These are phyloP conservation scores for Amblyjoppa fuscipennis DNA, from an alignment of 2,888 invertebrate species.

Conservation along the genomic window DNA sequence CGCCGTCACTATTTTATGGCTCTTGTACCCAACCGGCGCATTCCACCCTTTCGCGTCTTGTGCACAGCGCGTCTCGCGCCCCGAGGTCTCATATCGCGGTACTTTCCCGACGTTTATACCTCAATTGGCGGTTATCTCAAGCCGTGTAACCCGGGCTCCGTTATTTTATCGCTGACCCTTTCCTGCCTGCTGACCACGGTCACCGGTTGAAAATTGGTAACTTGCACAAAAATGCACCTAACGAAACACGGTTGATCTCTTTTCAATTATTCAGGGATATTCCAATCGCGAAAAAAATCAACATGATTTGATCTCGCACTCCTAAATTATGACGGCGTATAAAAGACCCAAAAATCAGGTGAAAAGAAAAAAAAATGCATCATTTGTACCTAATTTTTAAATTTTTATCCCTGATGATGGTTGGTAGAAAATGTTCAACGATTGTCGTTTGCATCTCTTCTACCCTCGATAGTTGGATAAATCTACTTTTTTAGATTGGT, in stretches of 20 bases:
- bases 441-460: background rate
- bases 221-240: too few relatives aligned
- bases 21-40: conserved; percentile 12
- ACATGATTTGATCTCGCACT: too few relatives aligned
- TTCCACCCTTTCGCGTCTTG: conserved; percentile 14
- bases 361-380: too few relatives aligned
- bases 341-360: too few relatives aligned
- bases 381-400: too few relatives aligned
- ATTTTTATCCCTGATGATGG: too few relatives aligned
- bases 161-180: background rate
- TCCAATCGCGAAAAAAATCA: too few relatives aligned
- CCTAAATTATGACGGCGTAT: too few relatives aligned
- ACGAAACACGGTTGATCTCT: too few relatives aligned
- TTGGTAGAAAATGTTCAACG: background rate
- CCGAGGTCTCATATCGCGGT: conserved; percentile 2
- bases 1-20: conserved; percentile 33
- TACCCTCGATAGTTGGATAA: background rate
- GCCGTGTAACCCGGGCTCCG: background rate
- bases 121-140: background rate
- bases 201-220: background rate
- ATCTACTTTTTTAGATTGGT: background rate
- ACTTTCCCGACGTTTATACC: conserved; percentile 18
- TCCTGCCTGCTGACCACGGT: background rate
- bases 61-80: background rate
- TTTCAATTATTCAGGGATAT: too few relatives aligned